Conservation (phyloP, 2,113 vertebrate species). For the Oncorhynchus kisutch region DNA sequence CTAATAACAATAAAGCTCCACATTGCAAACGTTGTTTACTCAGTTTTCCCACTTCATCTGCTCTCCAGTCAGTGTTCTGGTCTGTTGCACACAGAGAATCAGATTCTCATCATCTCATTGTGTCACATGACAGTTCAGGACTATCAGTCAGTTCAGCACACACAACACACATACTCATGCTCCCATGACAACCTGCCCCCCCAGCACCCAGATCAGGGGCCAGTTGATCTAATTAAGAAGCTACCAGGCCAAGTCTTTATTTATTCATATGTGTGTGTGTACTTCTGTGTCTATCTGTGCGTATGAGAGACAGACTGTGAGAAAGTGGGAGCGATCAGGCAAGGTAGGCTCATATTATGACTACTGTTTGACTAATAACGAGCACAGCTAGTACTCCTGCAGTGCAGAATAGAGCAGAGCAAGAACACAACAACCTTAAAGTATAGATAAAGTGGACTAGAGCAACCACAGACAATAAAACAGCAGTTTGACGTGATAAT, state of each 20-base stretch:
- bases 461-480: constrained; percentile 41
- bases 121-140: constrained; percentile 50
- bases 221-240: constrained; percentile 53
- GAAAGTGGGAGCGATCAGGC: constrained; percentile 45
- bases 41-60: no score
- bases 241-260: constrained; percentile 47
- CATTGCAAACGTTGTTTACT: no score
- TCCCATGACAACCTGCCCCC: constrained; percentile 61
- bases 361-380: constrained; percentile 59
- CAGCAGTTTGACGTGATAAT: not conserved
- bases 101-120: constrained; percentile 43
- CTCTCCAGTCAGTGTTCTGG: no score
- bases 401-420: constrained; percentile 33
- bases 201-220: constrained; percentile 49
- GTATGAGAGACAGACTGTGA: constrained; percentile 30
- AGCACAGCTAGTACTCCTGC: constrained; percentile 39
- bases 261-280: constrained; percentile 17
- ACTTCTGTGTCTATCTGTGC: constrained; percentile 34
- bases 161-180: constrained; percentile 60
- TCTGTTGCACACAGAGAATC: constrained; percentile 33
- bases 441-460: not conserved
- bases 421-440: constrained; percentile 62
- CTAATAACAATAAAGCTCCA: no score
- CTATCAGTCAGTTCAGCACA: constrained; percentile 55
- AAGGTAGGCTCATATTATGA: constrained; percentile 52